These are phyloP conservation scores for Amblyraja radiata DNA, from an alignment of 2,797 vertebrate species.

Conservation along the genomic window DNA sequence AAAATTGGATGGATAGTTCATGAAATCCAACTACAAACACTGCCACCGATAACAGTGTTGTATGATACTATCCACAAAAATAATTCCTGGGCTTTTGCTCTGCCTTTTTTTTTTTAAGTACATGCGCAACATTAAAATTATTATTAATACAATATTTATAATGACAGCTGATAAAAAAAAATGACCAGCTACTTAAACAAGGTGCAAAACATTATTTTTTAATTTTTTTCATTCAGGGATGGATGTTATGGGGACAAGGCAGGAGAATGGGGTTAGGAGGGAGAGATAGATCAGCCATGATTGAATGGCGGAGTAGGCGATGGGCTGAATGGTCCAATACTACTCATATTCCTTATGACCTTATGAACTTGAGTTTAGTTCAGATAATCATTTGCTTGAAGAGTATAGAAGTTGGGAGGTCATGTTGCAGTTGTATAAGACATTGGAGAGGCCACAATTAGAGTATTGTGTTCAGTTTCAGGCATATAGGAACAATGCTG, in stretches of 20 bases:
- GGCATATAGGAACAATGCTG: too few species aligned
- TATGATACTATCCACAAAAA: not conserved
- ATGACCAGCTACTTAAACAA: not conserved
- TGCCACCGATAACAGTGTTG: not conserved
- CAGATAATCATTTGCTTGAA: not conserved
- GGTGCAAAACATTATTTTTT: not conserved
- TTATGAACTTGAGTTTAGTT: too few species aligned
- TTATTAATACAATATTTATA: not conserved
- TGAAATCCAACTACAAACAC: not conserved
- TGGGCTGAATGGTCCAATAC: too few species aligned
- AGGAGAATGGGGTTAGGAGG: too few species aligned
- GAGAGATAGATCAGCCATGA: too few species aligned
- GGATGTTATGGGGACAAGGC: not conserved
- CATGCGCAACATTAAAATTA: not conserved
- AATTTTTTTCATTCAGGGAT: not conserved
- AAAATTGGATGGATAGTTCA: not conserved
- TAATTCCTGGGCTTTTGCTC: not conserved
- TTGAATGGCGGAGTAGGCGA: too few species aligned
- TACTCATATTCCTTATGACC: too few species aligned
- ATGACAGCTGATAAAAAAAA: not conserved
- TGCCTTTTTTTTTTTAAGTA: constrained; percentile 20
- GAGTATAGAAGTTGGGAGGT: too few species aligned
- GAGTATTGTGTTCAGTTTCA: too few species aligned
- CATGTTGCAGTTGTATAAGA: too few species aligned
- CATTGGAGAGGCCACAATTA: too few species aligned